Evolutionary conservation across 2,113 vertebrate genomes (phyloP).

Genomic region (Notarius quadriscutis): DNA sequence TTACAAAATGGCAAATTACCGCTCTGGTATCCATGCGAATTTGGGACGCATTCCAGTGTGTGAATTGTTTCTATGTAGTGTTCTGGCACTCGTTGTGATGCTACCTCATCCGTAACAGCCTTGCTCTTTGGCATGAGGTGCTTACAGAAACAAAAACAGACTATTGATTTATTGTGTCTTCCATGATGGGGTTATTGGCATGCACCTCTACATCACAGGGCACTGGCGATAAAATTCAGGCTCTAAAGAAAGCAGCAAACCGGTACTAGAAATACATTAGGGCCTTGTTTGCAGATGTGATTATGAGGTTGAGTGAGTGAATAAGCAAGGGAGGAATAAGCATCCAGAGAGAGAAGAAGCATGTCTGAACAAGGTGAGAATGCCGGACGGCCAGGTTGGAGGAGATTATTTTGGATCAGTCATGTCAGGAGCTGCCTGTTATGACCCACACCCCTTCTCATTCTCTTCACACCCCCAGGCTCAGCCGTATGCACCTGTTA

Average conservation of each 20-base stretch:
- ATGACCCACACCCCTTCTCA: constrained; percentile 36
- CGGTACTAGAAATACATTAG: constrained; percentile 57
- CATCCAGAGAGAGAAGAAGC: constrained; percentile 50
- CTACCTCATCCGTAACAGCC: constrained; percentile 68
- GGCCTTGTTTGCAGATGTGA: constrained; percentile 57
- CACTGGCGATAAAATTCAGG: constrained; percentile 51
- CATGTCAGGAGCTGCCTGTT: constrained; percentile 43
- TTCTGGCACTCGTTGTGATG: constrained; percentile 60
- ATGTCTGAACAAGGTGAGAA: constrained; percentile 75
- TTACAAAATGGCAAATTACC: constrained; percentile 59
- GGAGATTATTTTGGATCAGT: constrained; percentile 45
- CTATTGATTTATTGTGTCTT: constrained; percentile 71
- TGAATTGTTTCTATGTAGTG: constrained; percentile 53
- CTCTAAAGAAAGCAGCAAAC: constrained; percentile 12
- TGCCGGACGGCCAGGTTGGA: constrained; percentile 36
- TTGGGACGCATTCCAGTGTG: constrained; percentile 56
- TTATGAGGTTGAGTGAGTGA: constrained; percentile 50
- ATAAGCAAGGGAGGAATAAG: constrained; percentile 41
- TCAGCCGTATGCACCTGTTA: constrained; percentile 38
- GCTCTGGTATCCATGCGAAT: constrained; percentile 52
- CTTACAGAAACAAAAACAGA: constrained; percentile 66
- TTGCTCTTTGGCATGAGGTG: constrained; percentile 59
- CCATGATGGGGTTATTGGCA: constrained; percentile 69
- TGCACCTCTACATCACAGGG: constrained; percentile 64
- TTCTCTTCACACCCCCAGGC: constrained; percentile 40